Evolutionary conservation across 2,888 invertebrate genomes (phyloP), one percentile per base, ranked within the genome.

Genomic region (Cryptocephalus primarius): DNA sequence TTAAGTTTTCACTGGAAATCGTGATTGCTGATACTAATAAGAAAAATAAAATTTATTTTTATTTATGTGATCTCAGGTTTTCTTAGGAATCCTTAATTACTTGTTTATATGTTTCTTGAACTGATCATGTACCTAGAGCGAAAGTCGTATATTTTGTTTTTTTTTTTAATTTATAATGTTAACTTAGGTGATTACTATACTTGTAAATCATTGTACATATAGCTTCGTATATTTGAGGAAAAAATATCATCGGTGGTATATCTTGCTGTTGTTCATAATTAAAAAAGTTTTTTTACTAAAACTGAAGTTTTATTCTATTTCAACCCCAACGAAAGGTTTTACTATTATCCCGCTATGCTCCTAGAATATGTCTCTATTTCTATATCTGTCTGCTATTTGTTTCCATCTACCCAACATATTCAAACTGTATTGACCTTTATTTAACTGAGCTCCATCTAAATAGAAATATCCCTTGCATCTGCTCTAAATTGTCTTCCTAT

Each of bases 21-120:
- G 36, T 36, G 36, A 36, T 36, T 36, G 36, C 12, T 11, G 36
- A 36, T 11, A 11, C 12, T 36, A 36, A 36, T 22, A 22, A 22
- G 22, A 22, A 22, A 22, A 22, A 22, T 22, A 22, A 22, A 6
- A 22, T 22, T 22, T 22, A 36, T 44, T 42, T 53, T 56, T 60
- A 55, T 50, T 55, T 56, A 62, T 63, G 65, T 67, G 67, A 67
- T 67, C 67, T 67, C 65, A 62, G 65, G 36, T 36, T 36, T 36
- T 36, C 12, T 36, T 64, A 62, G 57, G 55, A 48, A 58, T 55
- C 47, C 57, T 57, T 57, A 59, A 54, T 59, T 60, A 52, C 46
- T 45, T 51, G 40, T 52, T 50, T 49, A 51, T 53, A 47, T 47
- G 40, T 50, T 50, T 53, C 22, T 52, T 47, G 58, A 64, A 65